Base-by-base conservation (phyloP, 64 coral and sea anemone genomes). In the Pachyseris speciosa region DNA sequence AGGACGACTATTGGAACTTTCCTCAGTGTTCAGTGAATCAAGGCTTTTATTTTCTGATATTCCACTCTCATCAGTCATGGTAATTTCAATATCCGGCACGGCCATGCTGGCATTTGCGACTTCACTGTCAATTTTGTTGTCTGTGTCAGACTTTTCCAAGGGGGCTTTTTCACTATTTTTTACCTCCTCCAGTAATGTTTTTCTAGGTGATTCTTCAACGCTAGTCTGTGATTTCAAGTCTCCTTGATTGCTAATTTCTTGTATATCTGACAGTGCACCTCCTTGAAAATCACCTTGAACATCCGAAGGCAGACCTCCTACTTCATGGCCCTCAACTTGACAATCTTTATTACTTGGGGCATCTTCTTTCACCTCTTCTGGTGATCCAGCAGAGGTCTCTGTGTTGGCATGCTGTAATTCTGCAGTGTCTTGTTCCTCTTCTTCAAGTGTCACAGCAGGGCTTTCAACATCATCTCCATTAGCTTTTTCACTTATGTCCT, bases 31-130 rank as follows among this genome's bases (percentile, higher is more conserved):
- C 8, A 72, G 24, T 8, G 94, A 96, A 48, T 96, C 85, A 58
- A 96, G 47, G 66, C 90, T 92, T 89, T 92, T 96, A 29, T 44
- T 25, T 58, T 96, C 85, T 25, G 49, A 84, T 22, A 84, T 67
- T 81, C 78, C 92, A 90, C 69, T 76, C 33, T 94, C 86, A 84
- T 90, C 69, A 30, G 86, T 83, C 60, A 87, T 49, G 28, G 84
- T 84, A 34, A 96, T 60, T 51, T 96, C 95, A 72, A 96, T 96
- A 7, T 72, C 94, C 17, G 94, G 90, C 34, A 59, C 57, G 48
- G 80, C 25, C 24, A 63, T 59, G 22, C 15, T 13, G 39, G 9
- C 47, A 22, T 60, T 74, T 68, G 36, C 34, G 60, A 20, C 11
- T 24, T 22, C 37, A n/a, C 1, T 42, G 33, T 64, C 25, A 17